Base-by-base conservation (phyloP, 2,113 vertebrate species). In the Pagrus major region DNA sequence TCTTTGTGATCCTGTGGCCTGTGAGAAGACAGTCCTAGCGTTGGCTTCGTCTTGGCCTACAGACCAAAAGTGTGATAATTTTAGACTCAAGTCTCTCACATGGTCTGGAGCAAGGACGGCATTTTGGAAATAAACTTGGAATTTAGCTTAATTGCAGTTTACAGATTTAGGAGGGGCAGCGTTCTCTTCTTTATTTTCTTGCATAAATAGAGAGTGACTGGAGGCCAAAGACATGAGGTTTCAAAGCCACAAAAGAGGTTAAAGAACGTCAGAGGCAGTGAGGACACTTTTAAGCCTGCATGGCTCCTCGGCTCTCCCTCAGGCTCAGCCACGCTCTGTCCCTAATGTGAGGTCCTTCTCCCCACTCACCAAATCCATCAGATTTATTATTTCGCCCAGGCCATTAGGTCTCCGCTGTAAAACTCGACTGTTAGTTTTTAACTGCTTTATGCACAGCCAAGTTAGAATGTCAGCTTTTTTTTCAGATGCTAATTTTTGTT, bases 61-160 rank as follows among this genome's bases (percentile, higher is more conserved):
- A 89, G 92, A 94, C 93, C 94, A 92, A 94, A 94, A 84, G 93
- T 96, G 94, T 94, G 93, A 94, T 94, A 94, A 95, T 95, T 96
- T 94, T 94, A 95, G 94, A 93, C 89, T 86, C 37, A 60, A 93
- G 87, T 87, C 89, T 94, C 91, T 95, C 94, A 93, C 93, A 94
- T 95, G 94, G 93, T 95, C 94, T 94, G 94, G 94, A 95, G 93
- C 90, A 84, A 93, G 81, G 89, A 95, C 76, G 88, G 89, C 89
- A 91, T 94, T 35, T 95, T 93, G 91, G 92, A 95, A 94, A 95
- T 95, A 94, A 94, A 95, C 90, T 91, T 95, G 93, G 93, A 96
- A 95, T 95, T 94, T 91, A 92, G 88, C 93, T 95, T 95, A 94
- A 95, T 94, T 95, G 94, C 88, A 94, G 94, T 95, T 96, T 95